Evolutionary conservation across 2,113 vertebrate species (phyloP).

Genomic region (Microcebus murinus): DNA sequence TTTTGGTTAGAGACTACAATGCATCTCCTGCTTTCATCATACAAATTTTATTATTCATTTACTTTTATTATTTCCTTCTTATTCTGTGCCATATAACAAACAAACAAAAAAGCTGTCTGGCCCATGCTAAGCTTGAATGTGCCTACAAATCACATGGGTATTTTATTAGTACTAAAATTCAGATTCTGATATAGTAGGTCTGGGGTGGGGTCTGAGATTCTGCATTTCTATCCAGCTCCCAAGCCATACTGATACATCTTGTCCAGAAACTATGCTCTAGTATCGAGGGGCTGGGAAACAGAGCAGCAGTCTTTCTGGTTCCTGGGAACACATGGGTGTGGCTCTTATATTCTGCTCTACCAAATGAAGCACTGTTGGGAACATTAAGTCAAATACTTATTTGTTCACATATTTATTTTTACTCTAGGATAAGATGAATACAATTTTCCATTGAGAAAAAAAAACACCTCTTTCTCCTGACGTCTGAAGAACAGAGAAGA

Average conservation of each 20-base stretch:
- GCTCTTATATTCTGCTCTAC: not conserved
- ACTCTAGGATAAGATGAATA: conserved; percentile 70
- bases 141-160: not conserved
- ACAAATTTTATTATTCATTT: not conserved
- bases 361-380: not conserved
- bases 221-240: not conserved
- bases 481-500: conserved; percentile 56
- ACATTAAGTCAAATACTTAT: not conserved
- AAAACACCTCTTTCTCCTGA: conserved; percentile 11
- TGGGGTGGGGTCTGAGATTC: not conserved
- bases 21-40: not conserved
- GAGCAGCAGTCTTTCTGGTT: not conserved
- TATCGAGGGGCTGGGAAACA: not conserved
- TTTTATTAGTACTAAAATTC: not conserved
- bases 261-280: not conserved
- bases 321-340: not conserved
- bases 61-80: not conserved
- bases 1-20: not conserved
- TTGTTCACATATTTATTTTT: conserved; percentile 49
- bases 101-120: not conserved
- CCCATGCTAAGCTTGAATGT: not conserved
- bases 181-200: not conserved
- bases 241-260: not conserved
- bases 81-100: not conserved
- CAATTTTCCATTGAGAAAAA: conserved; percentile 23